Percentiles rank a stretch among this genome's conserved stretches.
These are phyloP conservation scores for Antigone vipio DNA, from an alignment of 2,113 vertebrate species.

Conservation along the genomic window DNA sequence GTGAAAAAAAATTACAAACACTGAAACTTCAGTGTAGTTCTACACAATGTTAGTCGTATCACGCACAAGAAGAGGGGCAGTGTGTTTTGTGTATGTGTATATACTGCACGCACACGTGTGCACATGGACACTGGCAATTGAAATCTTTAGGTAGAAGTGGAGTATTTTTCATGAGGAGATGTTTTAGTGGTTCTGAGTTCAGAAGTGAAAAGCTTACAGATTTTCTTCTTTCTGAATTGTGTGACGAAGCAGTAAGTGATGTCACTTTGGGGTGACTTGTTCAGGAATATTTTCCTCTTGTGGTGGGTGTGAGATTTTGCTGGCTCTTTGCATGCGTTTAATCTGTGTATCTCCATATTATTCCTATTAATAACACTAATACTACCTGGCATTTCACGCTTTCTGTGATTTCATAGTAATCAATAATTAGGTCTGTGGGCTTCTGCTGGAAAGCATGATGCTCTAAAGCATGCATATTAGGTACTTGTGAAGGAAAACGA, in stretches of 20 bases:
- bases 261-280: neutral
- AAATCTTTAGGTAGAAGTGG: neutral
- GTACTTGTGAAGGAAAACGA: neutral
- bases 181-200: neutral
- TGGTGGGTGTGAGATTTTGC: neutral
- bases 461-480: neutral
- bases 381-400: neutral
- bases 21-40: neutral
- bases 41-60: fast-evolving
- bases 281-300: neutral
- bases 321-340: neutral
- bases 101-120: fast-evolving
- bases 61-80: neutral
- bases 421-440: neutral
- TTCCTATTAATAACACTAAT: neutral
- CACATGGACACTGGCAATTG: fast-evolving
- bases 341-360: neutral
- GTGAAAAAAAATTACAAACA: neutral
- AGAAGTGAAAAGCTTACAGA: neutral
- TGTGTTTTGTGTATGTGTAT: neutral
- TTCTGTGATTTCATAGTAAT: neutral
- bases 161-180: neutral
- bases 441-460: conserved; percentile 19
- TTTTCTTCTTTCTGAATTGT: neutral
- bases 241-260: neutral